Evolutionary conservation across 64 coral and sea anemone genomes (phyloP).

Genomic region (Pocillopora verrucosa): DNA sequence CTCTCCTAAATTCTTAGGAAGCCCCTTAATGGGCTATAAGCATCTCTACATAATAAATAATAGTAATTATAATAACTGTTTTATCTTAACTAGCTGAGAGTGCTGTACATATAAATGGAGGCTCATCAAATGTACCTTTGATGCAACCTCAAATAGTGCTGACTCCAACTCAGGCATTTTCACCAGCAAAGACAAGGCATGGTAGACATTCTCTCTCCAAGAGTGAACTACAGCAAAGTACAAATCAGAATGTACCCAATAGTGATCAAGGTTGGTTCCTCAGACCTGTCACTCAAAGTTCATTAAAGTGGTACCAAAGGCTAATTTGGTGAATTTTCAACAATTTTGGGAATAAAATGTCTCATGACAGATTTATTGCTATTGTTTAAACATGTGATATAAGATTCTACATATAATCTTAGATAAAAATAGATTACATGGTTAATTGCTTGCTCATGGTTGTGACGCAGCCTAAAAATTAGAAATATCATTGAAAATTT

Average conservation of each 20-base stretch:
- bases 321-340: no score
- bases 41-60: not conserved
- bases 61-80: not conserved
- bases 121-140: conserved; percentile 37
- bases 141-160: not conserved
- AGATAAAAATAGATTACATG: no score
- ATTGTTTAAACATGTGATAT: no score
- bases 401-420: no score
- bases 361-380: no score
- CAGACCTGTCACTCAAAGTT: not conserved
- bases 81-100: conserved; percentile 16
- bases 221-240: conserved; percentile 31
- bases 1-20: no score
- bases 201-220: conserved; percentile 62
- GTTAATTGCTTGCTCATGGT: no score
- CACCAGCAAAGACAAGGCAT: conserved; percentile 81
- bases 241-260: not conserved
- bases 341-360: no score
- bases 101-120: conserved; percentile 45
- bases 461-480: no score
- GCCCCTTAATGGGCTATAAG: no score
- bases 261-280: conserved; percentile 39
- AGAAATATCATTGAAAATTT: no score
- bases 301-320: no score
- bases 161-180: conserved; percentile 48